Percentiles rank a stretch among this genome's conserved stretches.
Evolutionary conservation across 1,140 invertebrate species (phyloP).

Genomic region (Drosophila athabasca): DNA sequence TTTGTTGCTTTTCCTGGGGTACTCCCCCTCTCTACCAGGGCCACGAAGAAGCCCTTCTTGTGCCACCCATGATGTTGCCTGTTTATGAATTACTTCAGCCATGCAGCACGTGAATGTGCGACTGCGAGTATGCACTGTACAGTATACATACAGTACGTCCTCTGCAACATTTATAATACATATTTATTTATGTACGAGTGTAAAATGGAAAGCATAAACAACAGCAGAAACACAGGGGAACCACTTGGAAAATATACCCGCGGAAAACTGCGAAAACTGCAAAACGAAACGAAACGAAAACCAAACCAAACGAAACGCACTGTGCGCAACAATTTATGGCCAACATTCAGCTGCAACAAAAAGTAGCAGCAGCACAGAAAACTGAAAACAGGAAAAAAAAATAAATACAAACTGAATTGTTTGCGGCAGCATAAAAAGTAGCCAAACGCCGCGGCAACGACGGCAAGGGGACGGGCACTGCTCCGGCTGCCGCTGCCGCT

Average conservation of each 20-base stretch:
- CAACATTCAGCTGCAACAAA: conserved; percentile 65
- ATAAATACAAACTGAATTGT: conserved; percentile 74
- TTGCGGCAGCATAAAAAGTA: conserved; percentile 80
- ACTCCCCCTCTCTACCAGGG: no score
- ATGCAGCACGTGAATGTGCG: conserved; percentile 5
- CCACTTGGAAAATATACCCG: conserved; percentile 60
- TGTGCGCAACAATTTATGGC: conserved; percentile 78
- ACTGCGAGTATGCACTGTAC: no score
- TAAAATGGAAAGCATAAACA: conserved; percentile 76
- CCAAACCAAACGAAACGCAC: conserved; percentile 68
- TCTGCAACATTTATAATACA: conserved; percentile 47
- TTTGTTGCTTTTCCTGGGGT: no score
- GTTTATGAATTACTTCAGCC: conserved; percentile 75
- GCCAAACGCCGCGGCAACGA: conserved; percentile 37
- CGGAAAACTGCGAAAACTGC: conserved; percentile 63
- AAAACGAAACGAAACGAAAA: conserved; percentile 58
- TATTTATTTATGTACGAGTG: conserved; percentile 81
- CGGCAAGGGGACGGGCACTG: conserved; percentile 12
- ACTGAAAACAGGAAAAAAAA: background rate
- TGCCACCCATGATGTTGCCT: conserved; percentile 73
- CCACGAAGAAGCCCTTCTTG: background rate
- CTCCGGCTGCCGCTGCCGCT: background rate
- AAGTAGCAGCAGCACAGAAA: conserved; percentile 1
- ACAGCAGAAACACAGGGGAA: conserved; percentile 42
- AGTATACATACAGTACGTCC: conserved; percentile 12